Base-by-base conservation (phyloP, 2,113 vertebrate species). In the Sturnus vulgaris region DNA sequence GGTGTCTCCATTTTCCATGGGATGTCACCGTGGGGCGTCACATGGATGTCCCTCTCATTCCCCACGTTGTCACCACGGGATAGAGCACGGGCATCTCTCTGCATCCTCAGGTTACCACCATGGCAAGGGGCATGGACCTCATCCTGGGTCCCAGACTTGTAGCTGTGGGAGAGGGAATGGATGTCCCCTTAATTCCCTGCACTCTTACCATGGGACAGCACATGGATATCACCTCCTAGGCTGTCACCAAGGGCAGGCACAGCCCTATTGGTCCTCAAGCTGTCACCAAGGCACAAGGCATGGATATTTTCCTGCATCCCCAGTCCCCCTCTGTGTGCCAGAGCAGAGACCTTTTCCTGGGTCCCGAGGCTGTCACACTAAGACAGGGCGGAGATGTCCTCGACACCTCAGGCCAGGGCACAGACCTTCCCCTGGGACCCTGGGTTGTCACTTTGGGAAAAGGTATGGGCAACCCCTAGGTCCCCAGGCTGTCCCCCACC, bases 281-380 rank as follows among this genome's bases (percentile, higher is more conserved):
- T 56, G 52, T 14, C 42, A 47, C 10, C 1, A 0, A 1, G 18
- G 8, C 40, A 23, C 30, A 30, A 20, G 21, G 37, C 30, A n/a
- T 1, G 8, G 52, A 28, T 3, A 1, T 33, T 19, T 18, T 4
- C 15, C 15, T 20, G 15, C 1, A 2, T 12, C 9, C 11, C 1
- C 1, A 3, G 33, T 10, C 6, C 23, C 10, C 24, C 10, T 4
- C 14, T 6, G 7, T 3, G 37, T 37, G 53, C 5, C 30, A 53
- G 53, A 20, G 11, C 42, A 63, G 1, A 11, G 33, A 21, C 3
- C 1, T 55, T 18, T 21, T 7, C 23, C 11, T 30, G 7, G 4
- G 1, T 6, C 4, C n/a, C 1, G 1, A 9, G 39, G 7, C 25
- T 42, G 30, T 37, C 28, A 33, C 33, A 4, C 4, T 0, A 3